phyloP scores from a whole-genome alignment of 2,888 invertebrate species.

The Epiperipatus broadwayi region DNA sequence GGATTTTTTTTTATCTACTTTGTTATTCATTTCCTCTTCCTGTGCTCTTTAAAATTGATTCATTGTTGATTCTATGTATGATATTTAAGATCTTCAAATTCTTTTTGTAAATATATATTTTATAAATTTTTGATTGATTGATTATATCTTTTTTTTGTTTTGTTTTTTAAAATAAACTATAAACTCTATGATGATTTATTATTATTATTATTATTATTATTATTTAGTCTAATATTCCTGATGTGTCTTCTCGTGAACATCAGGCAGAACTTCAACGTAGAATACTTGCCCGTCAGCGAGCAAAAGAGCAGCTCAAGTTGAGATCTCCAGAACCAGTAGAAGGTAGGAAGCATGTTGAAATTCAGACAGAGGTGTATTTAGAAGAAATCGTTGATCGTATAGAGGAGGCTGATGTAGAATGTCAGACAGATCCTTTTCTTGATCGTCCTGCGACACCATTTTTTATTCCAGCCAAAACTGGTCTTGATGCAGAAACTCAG shows the following conservation, averaged over 20 bases:
- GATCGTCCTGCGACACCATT: slow-evolving; percentile 60
- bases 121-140: too few species aligned
- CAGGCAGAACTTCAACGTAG: slow-evolving; percentile 48
- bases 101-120: too few species aligned
- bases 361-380: slow-evolving; percentile 73
- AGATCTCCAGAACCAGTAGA: slow-evolving; percentile 57
- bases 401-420: slow-evolving; percentile 49
- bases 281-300: slow-evolving; percentile 50
- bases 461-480: slow-evolving; percentile 55
- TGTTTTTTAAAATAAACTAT: too few species aligned
- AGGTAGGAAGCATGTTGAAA: slow-evolving; percentile 61
- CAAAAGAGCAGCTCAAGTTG: slow-evolving; percentile 39
- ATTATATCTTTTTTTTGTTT: too few species aligned
- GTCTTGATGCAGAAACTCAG: slow-evolving; percentile 61
- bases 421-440: slow-evolving; percentile 68
- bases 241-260: too few species aligned
- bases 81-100: too few species aligned
- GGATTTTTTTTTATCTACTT: too few species aligned
- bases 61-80: too few species aligned
- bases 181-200: too few species aligned
- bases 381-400: slow-evolving; percentile 39
- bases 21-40: too few species aligned
- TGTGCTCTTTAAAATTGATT: too few species aligned
- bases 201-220: neutral
- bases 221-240: too few species aligned